These are phyloP conservation scores for Mesochorus sp. DNA, from an alignment of 2,888 invertebrate species.

Conservation along the genomic window DNA sequence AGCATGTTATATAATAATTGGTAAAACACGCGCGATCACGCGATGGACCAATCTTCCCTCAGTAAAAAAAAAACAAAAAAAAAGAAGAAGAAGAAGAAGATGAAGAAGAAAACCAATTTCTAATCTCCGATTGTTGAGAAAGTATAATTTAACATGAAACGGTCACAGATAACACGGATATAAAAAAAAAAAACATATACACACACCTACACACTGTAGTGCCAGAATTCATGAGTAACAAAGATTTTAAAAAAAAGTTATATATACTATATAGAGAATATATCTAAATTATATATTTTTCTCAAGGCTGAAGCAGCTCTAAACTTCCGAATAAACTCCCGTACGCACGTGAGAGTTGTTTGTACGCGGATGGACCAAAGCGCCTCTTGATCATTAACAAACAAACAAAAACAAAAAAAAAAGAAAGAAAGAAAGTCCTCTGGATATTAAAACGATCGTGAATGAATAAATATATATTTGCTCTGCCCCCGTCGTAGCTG, in stretches of 20 bases:
- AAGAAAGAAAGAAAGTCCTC: conserved; percentile 31
- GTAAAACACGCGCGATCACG: conserved; percentile 39
- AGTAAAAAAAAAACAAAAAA: background rate
- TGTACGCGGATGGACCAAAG: conserved; percentile 58
- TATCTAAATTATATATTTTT: conserved; percentile 62
- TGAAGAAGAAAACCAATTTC: background rate
- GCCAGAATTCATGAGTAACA: conserved; percentile 46
- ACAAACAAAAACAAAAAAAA: conserved; percentile 23
- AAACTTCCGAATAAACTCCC: conserved; percentile 60
- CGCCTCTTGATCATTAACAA: conserved; percentile 45
- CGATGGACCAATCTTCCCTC: conserved; percentile 60
- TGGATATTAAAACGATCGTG: conserved; percentile 49
- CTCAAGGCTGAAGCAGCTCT: conserved; percentile 59
- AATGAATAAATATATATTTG: conserved; percentile 47
- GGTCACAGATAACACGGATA: conserved; percentile 10
- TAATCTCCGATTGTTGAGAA: too few relatives aligned
- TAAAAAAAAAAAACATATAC: background rate
- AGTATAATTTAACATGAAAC: too few relatives aligned
- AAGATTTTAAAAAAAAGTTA: conserved; percentile 44
- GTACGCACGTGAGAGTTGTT: conserved; percentile 48
- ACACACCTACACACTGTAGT: conserved; percentile 46
- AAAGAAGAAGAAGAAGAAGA: background rate
- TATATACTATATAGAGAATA: conserved; percentile 58
- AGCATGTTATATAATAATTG: conserved; percentile 40
- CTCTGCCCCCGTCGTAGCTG: conserved; percentile 35